These are phyloP conservation scores for Ichneumoninae sp. DNA, from an alignment of 2,888 invertebrate species.

Conservation along the genomic window DNA sequence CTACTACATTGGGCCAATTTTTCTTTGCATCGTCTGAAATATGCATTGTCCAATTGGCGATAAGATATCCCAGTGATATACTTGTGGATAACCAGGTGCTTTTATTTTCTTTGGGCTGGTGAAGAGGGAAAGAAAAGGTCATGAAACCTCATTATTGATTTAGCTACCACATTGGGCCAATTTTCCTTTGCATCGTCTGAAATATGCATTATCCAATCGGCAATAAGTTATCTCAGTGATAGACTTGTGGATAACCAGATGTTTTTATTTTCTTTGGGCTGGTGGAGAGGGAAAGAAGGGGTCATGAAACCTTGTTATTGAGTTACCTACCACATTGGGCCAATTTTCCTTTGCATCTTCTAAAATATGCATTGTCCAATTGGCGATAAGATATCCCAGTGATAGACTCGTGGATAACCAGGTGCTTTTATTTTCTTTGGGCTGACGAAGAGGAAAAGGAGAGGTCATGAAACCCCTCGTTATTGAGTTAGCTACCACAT, in stretches of 20 bases:
- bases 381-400: constrained; percentile 62
- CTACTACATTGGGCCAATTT: too few species aligned
- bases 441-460: background rate
- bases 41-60: constrained; percentile 69
- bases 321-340: too few species aligned
- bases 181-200: background rate
- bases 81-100: background rate
- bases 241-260: background rate
- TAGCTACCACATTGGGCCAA: too few species aligned
- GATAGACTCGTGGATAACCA: background rate
- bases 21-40: background rate
- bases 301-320: too few species aligned
- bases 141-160: too few species aligned
- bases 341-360: too few species aligned
- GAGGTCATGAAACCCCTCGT: too few species aligned
- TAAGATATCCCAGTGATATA: constrained; percentile 39
- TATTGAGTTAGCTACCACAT: background rate
- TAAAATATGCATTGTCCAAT: constrained; percentile 64
- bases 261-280: background rate
- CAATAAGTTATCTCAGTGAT: constrained; percentile 57
- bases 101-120: background rate
- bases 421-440: background rate
- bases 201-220: constrained; percentile 66
- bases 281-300: too few species aligned
- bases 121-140: too few species aligned